Conservation (phyloP, 2,113 vertebrate genomes). For the Propithecus coquereli region DNA sequence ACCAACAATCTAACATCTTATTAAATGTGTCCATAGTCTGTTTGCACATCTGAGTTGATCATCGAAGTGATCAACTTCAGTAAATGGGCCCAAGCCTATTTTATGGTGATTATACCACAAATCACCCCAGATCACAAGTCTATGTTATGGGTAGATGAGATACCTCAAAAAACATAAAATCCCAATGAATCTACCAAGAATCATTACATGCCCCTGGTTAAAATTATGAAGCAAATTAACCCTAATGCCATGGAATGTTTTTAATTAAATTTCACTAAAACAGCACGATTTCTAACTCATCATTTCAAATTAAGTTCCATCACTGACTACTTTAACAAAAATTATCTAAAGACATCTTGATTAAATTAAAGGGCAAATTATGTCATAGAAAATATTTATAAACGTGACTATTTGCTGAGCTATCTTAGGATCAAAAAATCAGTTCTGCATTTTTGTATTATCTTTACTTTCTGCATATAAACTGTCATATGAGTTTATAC, state of each 20-base stretch:
- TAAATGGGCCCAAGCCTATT: neutral
- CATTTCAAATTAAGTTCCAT: conserved; percentile 24
- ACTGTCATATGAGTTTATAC: neutral
- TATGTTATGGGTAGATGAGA: neutral
- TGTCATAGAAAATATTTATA: conserved; percentile 51
- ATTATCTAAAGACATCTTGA: conserved; percentile 47
- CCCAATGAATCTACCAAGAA: neutral
- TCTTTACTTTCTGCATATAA: conserved; percentile 30
- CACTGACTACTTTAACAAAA: conserved; percentile 27
- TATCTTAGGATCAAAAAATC: conserved; percentile 28
- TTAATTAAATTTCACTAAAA: conserved; percentile 16
- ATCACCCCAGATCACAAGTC: neutral
- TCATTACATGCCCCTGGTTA: neutral
- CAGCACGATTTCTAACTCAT: neutral
- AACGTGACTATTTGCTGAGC: conserved; percentile 17
- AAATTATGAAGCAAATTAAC: conserved; percentile 38
- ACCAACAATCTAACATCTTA: neutral
- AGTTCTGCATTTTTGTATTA: conserved; percentile 11
- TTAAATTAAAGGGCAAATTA: conserved; percentile 39
- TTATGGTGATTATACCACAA: neutral
- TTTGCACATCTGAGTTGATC: neutral
- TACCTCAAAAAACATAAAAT: neutral
- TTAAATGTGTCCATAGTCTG: neutral
- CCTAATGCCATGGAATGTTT: neutral
- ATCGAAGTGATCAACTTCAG: neutral